A percentile compares a stretch with the other conserved stretches of the same genome.
phyloP scores from a whole-genome alignment of 2,888 invertebrate species.

The Thymelicus lineola region DNA sequence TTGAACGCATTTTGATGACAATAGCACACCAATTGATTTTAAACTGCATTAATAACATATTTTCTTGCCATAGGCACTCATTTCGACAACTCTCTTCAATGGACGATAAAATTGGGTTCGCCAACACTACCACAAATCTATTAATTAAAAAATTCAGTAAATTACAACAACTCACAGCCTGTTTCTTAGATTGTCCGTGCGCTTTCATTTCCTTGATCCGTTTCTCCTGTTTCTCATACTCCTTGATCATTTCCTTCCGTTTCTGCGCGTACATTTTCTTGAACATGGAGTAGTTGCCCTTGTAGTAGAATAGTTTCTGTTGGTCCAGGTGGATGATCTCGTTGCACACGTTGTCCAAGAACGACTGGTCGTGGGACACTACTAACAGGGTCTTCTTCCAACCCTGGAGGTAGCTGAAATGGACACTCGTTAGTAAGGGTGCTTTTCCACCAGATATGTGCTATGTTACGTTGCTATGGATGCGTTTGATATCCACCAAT shows the following conservation, averaged over 20 bases:
- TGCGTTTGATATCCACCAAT: no score
- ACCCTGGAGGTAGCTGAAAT: constrained; percentile 94
- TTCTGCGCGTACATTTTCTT: constrained; percentile 99
- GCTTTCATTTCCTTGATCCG: constrained; percentile 97
- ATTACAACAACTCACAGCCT: constrained; percentile 86
- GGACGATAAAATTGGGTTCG: no score
- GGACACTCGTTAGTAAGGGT: not conserved
- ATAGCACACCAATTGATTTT: no score
- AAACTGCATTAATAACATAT: no score
- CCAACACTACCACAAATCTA: no score
- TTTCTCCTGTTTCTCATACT: constrained; percentile 99
- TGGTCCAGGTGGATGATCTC: constrained; percentile 99
- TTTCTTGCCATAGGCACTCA: no score
- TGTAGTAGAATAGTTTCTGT: constrained; percentile 97
- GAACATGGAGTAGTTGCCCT: constrained; percentile 99
- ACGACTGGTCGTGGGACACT: constrained; percentile 99
- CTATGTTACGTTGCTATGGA: no score
- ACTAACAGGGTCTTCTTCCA: constrained; percentile 99
- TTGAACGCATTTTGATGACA: no score
- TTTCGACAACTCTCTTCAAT: no score
- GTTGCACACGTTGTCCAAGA: constrained; percentile 99
- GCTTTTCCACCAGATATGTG: no score
- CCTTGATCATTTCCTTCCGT: constrained; percentile 96
- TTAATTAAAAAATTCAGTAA: no score
- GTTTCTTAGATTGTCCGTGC: constrained; percentile 97